Evolutionary conservation across 2,888 invertebrate species (phyloP), one percentile per base, ranked within the genome.

Genomic region (Nebria brevicollis): DNA sequence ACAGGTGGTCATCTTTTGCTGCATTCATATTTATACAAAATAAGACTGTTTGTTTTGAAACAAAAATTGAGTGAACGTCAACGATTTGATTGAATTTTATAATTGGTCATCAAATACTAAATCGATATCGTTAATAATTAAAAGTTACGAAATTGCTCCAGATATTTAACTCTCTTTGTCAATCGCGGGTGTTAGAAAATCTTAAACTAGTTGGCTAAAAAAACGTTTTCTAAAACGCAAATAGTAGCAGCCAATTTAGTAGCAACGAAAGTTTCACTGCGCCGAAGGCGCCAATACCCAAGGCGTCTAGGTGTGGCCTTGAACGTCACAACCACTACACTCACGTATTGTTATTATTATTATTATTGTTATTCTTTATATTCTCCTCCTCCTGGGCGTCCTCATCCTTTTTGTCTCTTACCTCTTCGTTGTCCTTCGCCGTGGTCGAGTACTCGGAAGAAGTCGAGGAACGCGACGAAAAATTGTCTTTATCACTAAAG

Each of bases 401-500:
- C 74, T 85, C 83, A 66, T 83, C 82, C 79, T 84, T 84, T 73
- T 84, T 84, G 41, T 83, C 82, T n/a, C 65, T 73, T 8, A 82
- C 64, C 42, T 82, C 83, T 66, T 78, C 77, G 25, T 72, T 84
- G 76, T 86, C 85, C 77, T 88, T 88, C 72, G 86, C 86, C 15
- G 87, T 87, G 41, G 88, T 87, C 6, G 87, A 86, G 13, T 86
- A 86, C 82, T 89, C 90, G 8, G 89, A 89, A 41, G 87, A 88
- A 2, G 88, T 89, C 3, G 90, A 89, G 2, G 92, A 92, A 85
- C 92, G 89, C 82, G 92, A 91, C 77, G 92, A 92, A 78, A 90
- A 90, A 83, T 91, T 91, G 83, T 92, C 92, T 84, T 91, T 90
- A 85, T 92, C 92, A 83, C 91, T 91, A 85, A 91, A 91, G 85